Evolutionary conservation across 2,113 vertebrate genomes (phyloP).

Genomic region (Alethe diademata): DNA sequence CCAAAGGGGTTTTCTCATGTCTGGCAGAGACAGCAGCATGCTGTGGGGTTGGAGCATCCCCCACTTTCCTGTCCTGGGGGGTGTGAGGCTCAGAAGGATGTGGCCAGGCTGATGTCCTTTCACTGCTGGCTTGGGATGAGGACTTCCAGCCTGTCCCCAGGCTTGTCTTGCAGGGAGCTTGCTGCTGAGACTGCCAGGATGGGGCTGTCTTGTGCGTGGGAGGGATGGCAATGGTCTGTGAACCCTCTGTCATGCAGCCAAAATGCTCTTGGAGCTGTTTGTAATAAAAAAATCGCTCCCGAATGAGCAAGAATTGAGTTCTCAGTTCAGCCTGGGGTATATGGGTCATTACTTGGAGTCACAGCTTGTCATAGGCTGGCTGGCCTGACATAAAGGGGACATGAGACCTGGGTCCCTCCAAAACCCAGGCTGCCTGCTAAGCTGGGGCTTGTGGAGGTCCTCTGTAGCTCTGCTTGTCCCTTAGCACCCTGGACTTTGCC

Average conservation of each 20-base stretch:
- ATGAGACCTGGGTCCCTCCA: accelerated
- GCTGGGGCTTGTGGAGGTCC: neutral
- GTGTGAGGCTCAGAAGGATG: neutral
- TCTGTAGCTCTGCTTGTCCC: neutral
- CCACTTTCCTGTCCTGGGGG: neutral
- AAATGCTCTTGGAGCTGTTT: neutral
- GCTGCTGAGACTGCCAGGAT: neutral
- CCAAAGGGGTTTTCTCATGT: neutral
- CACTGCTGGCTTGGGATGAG: accelerated
- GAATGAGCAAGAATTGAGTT: neutral
- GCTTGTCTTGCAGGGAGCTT: neutral
- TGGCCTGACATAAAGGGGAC: neutral
- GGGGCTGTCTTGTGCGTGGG: neutral
- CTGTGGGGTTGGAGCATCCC: neutral
- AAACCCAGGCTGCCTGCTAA: neutral
- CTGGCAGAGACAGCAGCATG: neutral
- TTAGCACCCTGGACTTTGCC: conserved; percentile 52
- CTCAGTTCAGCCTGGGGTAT: neutral
- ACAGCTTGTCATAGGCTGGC: neutral
- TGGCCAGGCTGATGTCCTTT: neutral
- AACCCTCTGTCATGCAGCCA: neutral
- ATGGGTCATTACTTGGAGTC: neutral
- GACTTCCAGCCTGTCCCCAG: neutral
- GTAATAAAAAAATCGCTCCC: neutral
- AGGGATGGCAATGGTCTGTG: conserved; percentile 7